phyloP scores from a whole-genome alignment of 2,797 vertebrate genomes.

The Setipinna tenuifilis region DNA sequence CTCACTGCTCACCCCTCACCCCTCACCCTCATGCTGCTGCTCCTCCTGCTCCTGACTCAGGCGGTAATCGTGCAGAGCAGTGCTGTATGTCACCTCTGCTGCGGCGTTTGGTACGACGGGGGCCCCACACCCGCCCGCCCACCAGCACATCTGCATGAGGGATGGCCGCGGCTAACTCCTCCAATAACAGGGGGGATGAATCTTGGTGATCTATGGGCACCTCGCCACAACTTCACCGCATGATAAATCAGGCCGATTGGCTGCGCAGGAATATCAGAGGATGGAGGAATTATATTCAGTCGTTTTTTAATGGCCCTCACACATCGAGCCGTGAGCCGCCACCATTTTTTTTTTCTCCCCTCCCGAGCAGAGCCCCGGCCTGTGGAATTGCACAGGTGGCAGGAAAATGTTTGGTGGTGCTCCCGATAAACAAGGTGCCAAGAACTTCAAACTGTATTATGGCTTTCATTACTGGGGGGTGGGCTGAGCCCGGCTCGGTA shows the following conservation, averaged over 20 bases:
- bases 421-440: constrained; percentile 15
- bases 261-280: constrained; percentile 53
- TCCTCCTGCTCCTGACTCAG: constrained; percentile 3
- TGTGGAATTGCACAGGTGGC: constrained; percentile 27
- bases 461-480: constrained; percentile 19
- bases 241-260: constrained; percentile 56
- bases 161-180: constrained; percentile 48
- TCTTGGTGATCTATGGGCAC: constrained; percentile 57
- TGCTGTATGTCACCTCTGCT: constrained; percentile 5
- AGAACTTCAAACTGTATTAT: constrained; percentile 23
- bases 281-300: constrained; percentile 51
- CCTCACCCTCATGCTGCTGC: not conserved
- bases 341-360: not conserved
- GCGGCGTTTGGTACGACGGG: not conserved
- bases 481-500: not conserved
- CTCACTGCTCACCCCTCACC: not conserved
- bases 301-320: constrained; percentile 47
- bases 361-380: constrained; percentile 46
- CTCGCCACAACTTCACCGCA: constrained; percentile 52
- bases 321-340: not conserved
- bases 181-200: constrained; percentile 48
- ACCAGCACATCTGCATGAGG: constrained; percentile 51
- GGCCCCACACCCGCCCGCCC: constrained; percentile 19
- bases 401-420: constrained; percentile 33
- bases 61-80: constrained; percentile 17